These are phyloP conservation scores for Callorhinus ursinus DNA, from an alignment of 2,113 vertebrate species.

Conservation along the genomic window DNA sequence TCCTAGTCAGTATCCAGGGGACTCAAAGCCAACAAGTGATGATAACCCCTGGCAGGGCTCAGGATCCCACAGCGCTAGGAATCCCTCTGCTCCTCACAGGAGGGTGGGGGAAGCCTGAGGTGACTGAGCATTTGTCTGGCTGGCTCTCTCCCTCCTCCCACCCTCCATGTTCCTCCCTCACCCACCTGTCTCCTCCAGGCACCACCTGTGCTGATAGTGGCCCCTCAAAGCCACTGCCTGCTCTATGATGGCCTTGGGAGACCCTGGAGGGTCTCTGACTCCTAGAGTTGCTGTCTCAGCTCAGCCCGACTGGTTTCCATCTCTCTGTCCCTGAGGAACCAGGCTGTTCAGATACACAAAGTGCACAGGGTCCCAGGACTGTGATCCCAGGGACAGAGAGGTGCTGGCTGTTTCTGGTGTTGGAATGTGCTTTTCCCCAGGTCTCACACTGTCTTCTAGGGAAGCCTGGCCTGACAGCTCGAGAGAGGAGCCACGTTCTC, in stretches of 20 bases:
- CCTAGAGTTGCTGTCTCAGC: not conserved
- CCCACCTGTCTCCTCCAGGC: not conserved
- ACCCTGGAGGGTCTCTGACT: not conserved
- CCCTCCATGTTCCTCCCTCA: not conserved
- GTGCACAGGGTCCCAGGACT: too few relatives aligned
- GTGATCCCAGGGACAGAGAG: not conserved
- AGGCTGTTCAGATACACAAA: too few relatives aligned
- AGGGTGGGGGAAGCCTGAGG: not conserved
- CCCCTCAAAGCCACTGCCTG: not conserved
- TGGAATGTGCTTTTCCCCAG: not conserved
- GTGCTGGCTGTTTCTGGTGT: not conserved
- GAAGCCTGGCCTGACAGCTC: not conserved
- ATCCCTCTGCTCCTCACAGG: not conserved
- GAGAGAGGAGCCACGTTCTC: not conserved
- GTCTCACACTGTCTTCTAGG: not conserved
- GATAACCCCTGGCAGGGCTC: not conserved
- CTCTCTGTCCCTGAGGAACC: not conserved
- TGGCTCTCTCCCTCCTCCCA: not conserved
- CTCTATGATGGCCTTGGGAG: not conserved
- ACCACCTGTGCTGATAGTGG: not conserved
- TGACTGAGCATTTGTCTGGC: not conserved
- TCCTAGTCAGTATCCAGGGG: not conserved
- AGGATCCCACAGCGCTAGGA: not conserved
- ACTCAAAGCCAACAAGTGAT: not conserved
- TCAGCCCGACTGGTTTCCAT: not conserved